These are phyloP conservation scores for Ailurus styani DNA, from an alignment of 2,113 vertebrate genomes.

Conservation along the genomic window DNA sequence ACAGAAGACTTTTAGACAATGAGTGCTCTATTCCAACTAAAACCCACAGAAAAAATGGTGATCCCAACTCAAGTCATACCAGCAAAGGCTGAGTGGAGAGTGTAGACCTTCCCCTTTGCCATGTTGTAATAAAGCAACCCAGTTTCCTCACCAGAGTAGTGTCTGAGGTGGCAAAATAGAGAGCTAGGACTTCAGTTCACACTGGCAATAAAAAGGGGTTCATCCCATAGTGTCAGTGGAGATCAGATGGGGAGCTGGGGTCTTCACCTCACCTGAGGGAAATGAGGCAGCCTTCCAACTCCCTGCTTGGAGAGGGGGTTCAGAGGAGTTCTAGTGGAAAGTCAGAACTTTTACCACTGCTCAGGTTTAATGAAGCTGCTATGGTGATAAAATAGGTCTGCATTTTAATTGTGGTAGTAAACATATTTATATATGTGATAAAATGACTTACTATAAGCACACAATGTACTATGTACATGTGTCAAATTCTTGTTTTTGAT, in stretches of 20 bases:
- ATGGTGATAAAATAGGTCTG: background rate
- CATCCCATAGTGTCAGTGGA: background rate
- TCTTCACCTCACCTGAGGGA: background rate
- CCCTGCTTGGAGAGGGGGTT: background rate
- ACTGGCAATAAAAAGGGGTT: background rate
- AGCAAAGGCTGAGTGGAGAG: background rate
- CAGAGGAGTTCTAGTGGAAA: background rate
- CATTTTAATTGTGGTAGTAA: background rate
- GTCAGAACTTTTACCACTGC: background rate
- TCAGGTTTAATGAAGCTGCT: background rate
- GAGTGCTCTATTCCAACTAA: background rate
- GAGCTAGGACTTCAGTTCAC: background rate
- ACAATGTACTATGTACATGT: background rate
- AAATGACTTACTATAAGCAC: background rate
- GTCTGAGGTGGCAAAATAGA: background rate
- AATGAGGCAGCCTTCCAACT: background rate
- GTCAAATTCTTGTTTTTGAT: background rate
- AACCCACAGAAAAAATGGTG: background rate
- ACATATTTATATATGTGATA: background rate
- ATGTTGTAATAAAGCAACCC: background rate
- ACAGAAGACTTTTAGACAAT: background rate
- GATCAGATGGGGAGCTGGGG: background rate
- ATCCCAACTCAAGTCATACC: background rate
- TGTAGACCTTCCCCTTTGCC: background rate
- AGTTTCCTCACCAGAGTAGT: background rate